Conservation (phyloP, 2,113 vertebrate genomes). For the Epinephelus cyanopodus region DNA sequence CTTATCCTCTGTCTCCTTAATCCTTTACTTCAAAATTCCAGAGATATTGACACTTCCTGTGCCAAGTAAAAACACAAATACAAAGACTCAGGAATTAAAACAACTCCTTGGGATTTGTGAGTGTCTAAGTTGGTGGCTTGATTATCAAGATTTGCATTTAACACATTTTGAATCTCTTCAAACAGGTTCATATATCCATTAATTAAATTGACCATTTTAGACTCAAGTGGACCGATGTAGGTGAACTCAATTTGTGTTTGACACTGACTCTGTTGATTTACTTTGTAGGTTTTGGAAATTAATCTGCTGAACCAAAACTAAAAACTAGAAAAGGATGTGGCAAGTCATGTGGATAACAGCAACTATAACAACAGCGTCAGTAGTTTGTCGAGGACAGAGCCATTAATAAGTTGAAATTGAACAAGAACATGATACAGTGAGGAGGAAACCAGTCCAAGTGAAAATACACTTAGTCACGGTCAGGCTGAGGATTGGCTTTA, state of each 20-base stretch:
- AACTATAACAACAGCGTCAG: not conserved
- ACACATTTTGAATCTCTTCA: not conserved
- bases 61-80: slow-evolving; percentile 55
- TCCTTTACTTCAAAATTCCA: slow-evolving; percentile 71
- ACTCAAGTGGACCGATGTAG: not conserved
- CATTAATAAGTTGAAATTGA: not conserved
- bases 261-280: not conserved
- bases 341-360: not conserved
- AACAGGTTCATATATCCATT: not conserved
- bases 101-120: slow-evolving; percentile 36
- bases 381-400: not conserved
- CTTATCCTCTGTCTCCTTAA: slow-evolving; percentile 38
- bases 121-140: not conserved
- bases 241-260: not conserved
- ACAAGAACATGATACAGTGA: not conserved
- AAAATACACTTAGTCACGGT: not conserved
- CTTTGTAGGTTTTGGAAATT: not conserved
- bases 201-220: not conserved
- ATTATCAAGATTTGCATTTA: not conserved
- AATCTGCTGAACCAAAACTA: not conserved
- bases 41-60: slow-evolving; percentile 54
- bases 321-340: not conserved
- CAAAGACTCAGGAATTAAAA: slow-evolving; percentile 62
- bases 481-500: not conserved
- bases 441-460: not conserved